These are phyloP conservation scores for Xestia sexstrigata DNA, from an alignment of 2,888 invertebrate genomes.

Conservation along the genomic window DNA sequence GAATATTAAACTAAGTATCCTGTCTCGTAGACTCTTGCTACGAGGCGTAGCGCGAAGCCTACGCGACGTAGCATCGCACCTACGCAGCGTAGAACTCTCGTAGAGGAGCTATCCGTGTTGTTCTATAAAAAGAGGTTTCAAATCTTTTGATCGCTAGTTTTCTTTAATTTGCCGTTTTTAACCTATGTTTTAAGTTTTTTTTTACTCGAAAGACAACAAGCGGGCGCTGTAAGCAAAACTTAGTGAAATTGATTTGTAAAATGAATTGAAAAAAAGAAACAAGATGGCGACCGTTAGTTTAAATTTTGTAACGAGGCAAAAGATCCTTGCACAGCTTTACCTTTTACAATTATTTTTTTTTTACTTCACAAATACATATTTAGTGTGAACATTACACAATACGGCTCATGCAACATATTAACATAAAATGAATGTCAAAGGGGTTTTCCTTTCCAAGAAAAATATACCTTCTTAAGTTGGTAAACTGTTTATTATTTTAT, in stretches of 20 bases:
- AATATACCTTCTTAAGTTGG: neutral
- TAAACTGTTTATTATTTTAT: too few relatives aligned
- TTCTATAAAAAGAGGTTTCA: too few relatives aligned
- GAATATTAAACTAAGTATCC: neutral
- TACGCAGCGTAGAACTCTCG: slow-evolving; percentile 6
- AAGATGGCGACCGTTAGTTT: neutral
- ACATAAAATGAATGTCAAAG: slow-evolving; percentile 10
- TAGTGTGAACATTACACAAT: slow-evolving; percentile 14
- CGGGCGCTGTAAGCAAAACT: too few relatives aligned
- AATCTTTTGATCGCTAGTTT: neutral
- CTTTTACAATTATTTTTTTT: neutral
- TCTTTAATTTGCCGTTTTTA: neutral
- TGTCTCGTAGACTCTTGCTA: slow-evolving; percentile 18
- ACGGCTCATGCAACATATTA: slow-evolving; percentile 21
- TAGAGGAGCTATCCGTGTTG: neutral
- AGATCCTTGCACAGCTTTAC: too few relatives aligned
- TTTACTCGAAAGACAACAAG: too few relatives aligned
- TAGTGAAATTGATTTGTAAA: neutral
- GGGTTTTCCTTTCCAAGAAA: neutral
- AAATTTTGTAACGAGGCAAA: neutral
- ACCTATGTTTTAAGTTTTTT: too few relatives aligned
- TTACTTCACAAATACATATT: neutral
- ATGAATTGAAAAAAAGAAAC: neutral
- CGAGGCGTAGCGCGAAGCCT: slow-evolving; percentile 11
- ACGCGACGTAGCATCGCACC: neutral